Base-by-base conservation (phyloP, 1,140 invertebrate genomes). In the Spodoptera litura region DNA sequence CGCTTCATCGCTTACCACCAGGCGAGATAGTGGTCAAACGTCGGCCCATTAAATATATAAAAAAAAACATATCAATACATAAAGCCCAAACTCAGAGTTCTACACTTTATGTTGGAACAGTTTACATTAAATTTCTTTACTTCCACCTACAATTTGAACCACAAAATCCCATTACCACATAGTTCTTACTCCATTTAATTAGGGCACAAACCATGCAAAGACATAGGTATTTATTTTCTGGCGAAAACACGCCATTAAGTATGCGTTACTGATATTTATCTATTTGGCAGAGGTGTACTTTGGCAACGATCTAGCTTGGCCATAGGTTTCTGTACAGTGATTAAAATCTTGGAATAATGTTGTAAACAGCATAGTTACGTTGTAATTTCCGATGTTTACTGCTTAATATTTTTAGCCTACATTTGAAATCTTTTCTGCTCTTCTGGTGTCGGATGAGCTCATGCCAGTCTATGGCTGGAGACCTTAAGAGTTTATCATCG, bases 241-340 rank as follows among this genome's bases (percentile, higher is more conserved):
- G 61, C 61, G 61, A 64, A 64, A 64, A 64, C 61, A 64, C 11
- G 1, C 61, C 61, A 64, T 64, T 64, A 64, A 64, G 20, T 20
- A 64, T 64, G 61, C 61, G 44, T n/a, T 62, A n/a, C 35, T 49
- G 61, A 64, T 64, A 64, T 64, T 49, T 64, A 64, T 64, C 61
- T 64, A 9, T 49, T 64, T 64, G 61, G 61, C 61, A 64, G 15
- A 25, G 35, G 38, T 64, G 20, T 44, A 20, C 38, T 64, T 64
- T 66, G 62, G 62, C 62, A 64, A 35, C n/a, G 49, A 15, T 12
- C 12, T 15, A 25, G 49, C 38, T 25, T 38, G 38, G 35, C 62
- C 35, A 49, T 66, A 11, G 62, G 10, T 64, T 66, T 12, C n/a
- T 44, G 44, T n/a, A 4, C 35, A 9, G 62, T 66, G 62, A 66